Evolutionary conservation across 2,888 invertebrate genomes (phyloP).

Genomic region (Sussaba pulchella): DNA sequence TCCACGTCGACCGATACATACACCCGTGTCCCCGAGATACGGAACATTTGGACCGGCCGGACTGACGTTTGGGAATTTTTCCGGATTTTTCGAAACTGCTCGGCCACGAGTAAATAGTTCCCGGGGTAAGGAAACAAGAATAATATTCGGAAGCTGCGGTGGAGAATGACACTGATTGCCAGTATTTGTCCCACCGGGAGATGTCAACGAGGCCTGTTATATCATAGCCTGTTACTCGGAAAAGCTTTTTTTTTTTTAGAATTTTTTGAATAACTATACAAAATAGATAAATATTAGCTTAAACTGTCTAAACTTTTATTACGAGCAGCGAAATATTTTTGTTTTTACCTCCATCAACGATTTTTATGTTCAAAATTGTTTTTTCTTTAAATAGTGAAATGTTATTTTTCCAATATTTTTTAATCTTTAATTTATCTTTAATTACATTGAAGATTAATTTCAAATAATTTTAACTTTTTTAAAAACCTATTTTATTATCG

Average conservation of each 20-base stretch:
- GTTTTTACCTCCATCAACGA: too few relatives aligned
- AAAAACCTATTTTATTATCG: too few relatives aligned
- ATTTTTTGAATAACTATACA: too few relatives aligned
- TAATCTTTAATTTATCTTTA: too few relatives aligned
- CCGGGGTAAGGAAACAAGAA: slow-evolving; percentile 35
- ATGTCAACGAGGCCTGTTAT: background rate
- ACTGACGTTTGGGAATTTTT: slow-evolving; percentile 53
- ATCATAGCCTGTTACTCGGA: too few relatives aligned
- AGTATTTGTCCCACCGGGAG: background rate
- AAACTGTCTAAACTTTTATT: background rate
- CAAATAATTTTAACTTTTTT: too few relatives aligned
- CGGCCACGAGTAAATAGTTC: slow-evolving; percentile 23
- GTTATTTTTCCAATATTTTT: too few relatives aligned
- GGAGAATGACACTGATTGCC: background rate
- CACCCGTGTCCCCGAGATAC: slow-evolving; percentile 36
- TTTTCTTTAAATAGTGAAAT: too few relatives aligned
- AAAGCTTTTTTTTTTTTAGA: too few relatives aligned
- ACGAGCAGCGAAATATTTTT: background rate
- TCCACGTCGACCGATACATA: slow-evolving; percentile 54
- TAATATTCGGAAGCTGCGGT: slow-evolving; percentile 21
- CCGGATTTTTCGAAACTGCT: background rate
- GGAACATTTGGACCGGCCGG: slow-evolving; percentile 62
- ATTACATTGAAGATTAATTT: background rate
- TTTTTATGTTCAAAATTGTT: too few relatives aligned
- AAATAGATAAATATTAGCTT: background rate